Conservation (phyloP, 2,888 invertebrate genomes). For the Drosophila conformis region DNA sequence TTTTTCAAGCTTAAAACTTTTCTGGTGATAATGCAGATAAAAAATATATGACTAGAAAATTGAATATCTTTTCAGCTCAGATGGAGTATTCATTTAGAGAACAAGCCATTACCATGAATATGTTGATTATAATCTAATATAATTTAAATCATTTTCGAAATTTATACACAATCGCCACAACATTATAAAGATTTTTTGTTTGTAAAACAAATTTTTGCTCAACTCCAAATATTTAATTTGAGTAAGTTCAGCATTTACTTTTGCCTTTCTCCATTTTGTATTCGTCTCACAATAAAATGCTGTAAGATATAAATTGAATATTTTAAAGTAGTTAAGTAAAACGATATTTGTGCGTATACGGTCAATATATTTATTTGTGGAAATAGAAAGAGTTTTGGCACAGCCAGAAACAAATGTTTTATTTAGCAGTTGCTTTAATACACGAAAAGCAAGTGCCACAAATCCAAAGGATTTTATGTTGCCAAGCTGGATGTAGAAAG, state of each 20-base stretch:
- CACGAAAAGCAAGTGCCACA: constrained; percentile 10
- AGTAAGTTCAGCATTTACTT: neutral
- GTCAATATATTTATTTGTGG: neutral
- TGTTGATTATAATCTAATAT: neutral
- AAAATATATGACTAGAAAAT: neutral
- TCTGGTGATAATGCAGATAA: neutral
- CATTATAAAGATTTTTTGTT: neutral
- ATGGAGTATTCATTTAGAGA: neutral
- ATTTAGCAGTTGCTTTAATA: constrained; percentile 27
- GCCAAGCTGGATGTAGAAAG: neutral
- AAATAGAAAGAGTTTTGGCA: neutral
- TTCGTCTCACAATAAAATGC: neutral
- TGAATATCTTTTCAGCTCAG: neutral
- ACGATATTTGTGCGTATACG: constrained; percentile 4
- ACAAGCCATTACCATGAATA: neutral
- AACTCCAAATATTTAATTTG: neutral
- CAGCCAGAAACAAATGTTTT: constrained; percentile 11
- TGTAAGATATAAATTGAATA: neutral
- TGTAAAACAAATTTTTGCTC: neutral
- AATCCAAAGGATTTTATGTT: constrained; percentile 13
- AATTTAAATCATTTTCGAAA: neutral
- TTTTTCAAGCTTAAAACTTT: neutral
- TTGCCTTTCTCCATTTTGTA: neutral
- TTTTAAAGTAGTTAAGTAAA: constrained; percentile 33
- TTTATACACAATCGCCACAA: neutral